Evolutionary conservation across 2,113 vertebrate species (phyloP), one percentile per base, ranked within the genome.

Genomic region (Corythornis vintsioides): DNA sequence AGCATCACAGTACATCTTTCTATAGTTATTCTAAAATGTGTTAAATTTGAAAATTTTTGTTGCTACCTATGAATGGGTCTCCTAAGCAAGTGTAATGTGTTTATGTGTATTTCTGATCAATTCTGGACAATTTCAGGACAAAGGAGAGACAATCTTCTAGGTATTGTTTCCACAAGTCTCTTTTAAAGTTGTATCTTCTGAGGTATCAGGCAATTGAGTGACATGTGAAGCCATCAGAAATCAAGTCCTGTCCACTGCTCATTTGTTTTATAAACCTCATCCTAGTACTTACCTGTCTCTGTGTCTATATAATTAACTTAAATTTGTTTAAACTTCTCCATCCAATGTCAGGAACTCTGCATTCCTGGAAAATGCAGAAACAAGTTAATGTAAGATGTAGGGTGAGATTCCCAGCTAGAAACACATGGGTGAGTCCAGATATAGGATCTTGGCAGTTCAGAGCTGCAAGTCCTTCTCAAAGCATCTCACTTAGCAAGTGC

Each of bases 261-360:
- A 56, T 6, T 0, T 26, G 17, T 15, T 40, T 86, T 3, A 4
- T 47, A 61, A 26, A 15, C 9, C 19, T 86, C 15, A 42, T 82
- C 75, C 15, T 47, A 76, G 12, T 43, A 70, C 11, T 55, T 48
- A 69, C 28, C n/a, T 78, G 25, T 4, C 79, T 93, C 50, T 60
- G 38, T 28, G 29, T 59, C 74, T 74, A 15, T 21, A 48, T 52
- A 88, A 94, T 63, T 66, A 85, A 1, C 15, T 82, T n/a, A 89
- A 92, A 92, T 63, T 73, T 87, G 56, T 73, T 83, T 82, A 57
- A 91, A 87, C 59, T 52, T 92, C 63, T 74, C 59, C 25, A 45
- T 56, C 13, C 18, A 88, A 63, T 64, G 29, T 55, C 47, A 92
- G 28, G 74, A 76, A 47, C 10, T 84, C 47, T 79, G 31, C 63